phyloP scores from a whole-genome alignment of 2,888 invertebrate species.

The Belgica antarctica region DNA sequence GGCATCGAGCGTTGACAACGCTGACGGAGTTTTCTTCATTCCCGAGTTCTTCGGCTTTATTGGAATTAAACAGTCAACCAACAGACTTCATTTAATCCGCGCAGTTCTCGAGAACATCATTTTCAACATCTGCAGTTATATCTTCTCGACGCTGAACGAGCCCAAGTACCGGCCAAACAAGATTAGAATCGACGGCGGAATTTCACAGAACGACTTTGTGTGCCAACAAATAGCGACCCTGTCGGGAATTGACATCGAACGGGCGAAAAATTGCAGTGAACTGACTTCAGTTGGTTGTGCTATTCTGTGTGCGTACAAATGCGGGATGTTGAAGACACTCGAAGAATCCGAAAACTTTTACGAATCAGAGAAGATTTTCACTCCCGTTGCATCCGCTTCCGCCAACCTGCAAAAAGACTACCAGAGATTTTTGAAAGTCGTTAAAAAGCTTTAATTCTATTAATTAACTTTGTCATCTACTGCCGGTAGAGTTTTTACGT shows the following conservation, averaged over 20 bases:
- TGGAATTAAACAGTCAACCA: constrained; percentile 65
- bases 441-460: neutral
- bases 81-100: constrained; percentile 72
- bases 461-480: neutral
- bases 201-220: constrained; percentile 89
- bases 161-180: constrained; percentile 54
- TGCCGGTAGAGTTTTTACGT: neutral
- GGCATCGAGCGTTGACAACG: constrained; percentile 66
- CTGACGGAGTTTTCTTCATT: constrained; percentile 79
- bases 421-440: neutral
- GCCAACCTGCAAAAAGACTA: neutral
- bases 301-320: constrained; percentile 59
- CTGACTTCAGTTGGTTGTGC: constrained; percentile 68
- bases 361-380: constrained; percentile 14
- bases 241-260: constrained; percentile 60
- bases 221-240: constrained; percentile 84
- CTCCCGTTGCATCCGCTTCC: neutral
- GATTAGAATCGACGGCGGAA: constrained; percentile 89
- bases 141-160: constrained; percentile 69
- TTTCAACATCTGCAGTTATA: constrained; percentile 76
- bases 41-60: constrained; percentile 81
- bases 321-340: constrained; percentile 5
- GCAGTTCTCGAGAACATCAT: constrained; percentile 83
- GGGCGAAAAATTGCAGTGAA: constrained; percentile 59
- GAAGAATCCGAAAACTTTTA: constrained; percentile 17